Percentiles rank a stretch among this genome's conserved stretches.
Evolutionary conservation across 1,140 invertebrate genomes (phyloP).

Genomic region (Bombus fervidus): DNA sequence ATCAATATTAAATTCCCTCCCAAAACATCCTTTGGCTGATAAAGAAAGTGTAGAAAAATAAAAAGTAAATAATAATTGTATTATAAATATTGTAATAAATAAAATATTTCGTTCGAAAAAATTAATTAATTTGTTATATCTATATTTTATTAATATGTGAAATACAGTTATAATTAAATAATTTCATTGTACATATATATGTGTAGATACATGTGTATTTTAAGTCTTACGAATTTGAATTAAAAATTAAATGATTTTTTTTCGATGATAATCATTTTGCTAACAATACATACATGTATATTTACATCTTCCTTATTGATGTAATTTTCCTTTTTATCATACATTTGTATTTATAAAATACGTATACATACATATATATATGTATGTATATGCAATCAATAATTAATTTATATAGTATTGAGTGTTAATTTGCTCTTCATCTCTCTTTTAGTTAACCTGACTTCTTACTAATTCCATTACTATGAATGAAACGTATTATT

Average conservation of each 20-base stretch:
- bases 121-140: neutral
- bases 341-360: neutral
- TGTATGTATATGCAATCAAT: constrained; percentile 51
- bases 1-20: constrained; percentile 73
- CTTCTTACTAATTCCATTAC: constrained; percentile 36
- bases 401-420: constrained; percentile 44
- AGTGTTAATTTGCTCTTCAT: constrained; percentile 2
- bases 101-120: constrained; percentile 26
- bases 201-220: neutral
- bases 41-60: neutral
- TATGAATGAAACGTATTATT: constrained; percentile 16
- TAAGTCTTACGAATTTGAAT: neutral
- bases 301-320: neutral
- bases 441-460: constrained; percentile 47
- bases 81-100: constrained; percentile 42
- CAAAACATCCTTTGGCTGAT: constrained; percentile 50
- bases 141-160: constrained; percentile 1
- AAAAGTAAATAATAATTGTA: neutral
- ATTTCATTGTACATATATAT: neutral
- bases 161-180: neutral
- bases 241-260: neutral
- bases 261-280: neutral
- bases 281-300: neutral
- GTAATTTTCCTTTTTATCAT: neutral
- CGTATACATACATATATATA: too few species aligned